These are phyloP conservation scores for Alosa sapidissima DNA, from an alignment of 2,797 vertebrate genomes.

Conservation along the genomic window DNA sequence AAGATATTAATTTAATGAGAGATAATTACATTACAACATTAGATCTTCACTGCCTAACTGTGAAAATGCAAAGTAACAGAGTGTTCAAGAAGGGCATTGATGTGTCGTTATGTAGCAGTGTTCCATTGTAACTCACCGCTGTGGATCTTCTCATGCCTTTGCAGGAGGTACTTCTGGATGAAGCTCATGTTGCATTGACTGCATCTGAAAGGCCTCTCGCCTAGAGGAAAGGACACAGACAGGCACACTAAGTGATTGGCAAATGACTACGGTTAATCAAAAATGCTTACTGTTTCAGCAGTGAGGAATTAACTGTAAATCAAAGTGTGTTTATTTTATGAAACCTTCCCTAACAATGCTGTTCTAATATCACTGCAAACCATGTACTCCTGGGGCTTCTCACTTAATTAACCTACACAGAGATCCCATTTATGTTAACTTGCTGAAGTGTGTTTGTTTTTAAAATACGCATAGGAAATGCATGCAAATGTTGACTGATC, in stretches of 20 bases:
- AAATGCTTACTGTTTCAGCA: background rate
- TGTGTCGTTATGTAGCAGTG: background rate
- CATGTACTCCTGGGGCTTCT: background rate
- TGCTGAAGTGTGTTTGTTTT: background rate
- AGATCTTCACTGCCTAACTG: background rate
- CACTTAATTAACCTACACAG: background rate
- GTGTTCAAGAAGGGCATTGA: background rate
- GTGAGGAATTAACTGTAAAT: background rate
- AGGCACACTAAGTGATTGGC: background rate
- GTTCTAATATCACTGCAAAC: too few relatives aligned
- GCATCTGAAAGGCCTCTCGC: constrained; percentile 96
- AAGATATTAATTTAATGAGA: background rate
- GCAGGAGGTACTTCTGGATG: constrained; percentile 98
- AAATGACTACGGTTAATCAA: background rate
- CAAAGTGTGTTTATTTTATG: too few relatives aligned
- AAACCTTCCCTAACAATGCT: too few relatives aligned
- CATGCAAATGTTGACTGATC: background rate
- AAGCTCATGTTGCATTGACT: constrained; percentile 99
- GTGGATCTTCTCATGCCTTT: constrained; percentile 97
- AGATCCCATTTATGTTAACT: background rate
- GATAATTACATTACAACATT: background rate
- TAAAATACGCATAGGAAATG: background rate
- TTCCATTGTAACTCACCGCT: constrained; percentile 73
- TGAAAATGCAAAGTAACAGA: background rate
- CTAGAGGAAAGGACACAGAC: constrained; percentile 54